Evolutionary conservation across 2,797 vertebrate genomes (phyloP).

Genomic region (Rousettus madagascariensis): DNA sequence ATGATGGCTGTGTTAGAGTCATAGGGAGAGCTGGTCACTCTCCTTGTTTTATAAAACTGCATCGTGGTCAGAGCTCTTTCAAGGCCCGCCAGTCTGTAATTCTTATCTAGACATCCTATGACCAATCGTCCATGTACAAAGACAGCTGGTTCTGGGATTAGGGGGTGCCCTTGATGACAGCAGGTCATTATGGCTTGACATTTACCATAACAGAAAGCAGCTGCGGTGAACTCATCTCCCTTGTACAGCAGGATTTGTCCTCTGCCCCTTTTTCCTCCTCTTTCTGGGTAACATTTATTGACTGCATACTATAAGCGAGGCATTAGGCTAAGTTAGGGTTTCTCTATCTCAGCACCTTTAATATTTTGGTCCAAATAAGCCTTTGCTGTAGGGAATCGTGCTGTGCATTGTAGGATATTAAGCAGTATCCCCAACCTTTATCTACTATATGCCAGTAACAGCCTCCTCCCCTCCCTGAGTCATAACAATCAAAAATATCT

Average conservation of each 20-base stretch:
- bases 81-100: background rate
- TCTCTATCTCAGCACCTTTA: background rate
- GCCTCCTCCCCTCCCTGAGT: background rate
- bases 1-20: background rate
- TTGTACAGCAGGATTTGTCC: background rate
- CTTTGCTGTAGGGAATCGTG: background rate
- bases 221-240: background rate
- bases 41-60: background rate
- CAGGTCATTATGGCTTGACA: background rate
- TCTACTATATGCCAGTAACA: background rate
- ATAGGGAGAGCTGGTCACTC: background rate
- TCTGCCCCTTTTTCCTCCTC: background rate
- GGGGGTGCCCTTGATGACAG: background rate
- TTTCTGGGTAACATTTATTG: background rate
- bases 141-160: background rate
- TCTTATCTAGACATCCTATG: background rate
- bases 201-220: background rate
- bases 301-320: background rate
- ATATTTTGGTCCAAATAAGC: background rate
- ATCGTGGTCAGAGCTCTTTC: background rate
- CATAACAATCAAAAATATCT: background rate
- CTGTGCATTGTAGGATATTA: background rate
- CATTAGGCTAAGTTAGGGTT: background rate
- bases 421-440: background rate
- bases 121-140: background rate